A percentile compares a stretch with the other conserved stretches of the same genome.
Conservation (phyloP, 2,797 vertebrate genomes). For the Eulemur coronatus region DNA sequence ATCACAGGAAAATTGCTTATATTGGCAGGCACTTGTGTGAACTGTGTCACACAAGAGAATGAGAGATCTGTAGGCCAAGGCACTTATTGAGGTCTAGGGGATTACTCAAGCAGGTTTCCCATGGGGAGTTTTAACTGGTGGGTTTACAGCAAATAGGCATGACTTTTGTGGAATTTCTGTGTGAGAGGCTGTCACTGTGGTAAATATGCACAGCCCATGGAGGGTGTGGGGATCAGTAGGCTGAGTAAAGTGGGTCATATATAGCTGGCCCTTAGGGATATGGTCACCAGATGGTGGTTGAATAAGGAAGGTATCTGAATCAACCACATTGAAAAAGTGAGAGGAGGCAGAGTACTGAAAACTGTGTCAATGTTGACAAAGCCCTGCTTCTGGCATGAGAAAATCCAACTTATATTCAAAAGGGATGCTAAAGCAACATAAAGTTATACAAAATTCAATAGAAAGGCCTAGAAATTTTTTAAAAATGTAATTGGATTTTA, state of each 20-base stretch:
- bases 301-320: not conserved
- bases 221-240: rapidly evolving
- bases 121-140: not conserved
- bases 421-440: not conserved
- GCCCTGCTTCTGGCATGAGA: no score
- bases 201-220: not conserved
- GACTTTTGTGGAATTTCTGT: not conserved
- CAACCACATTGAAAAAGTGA: not conserved
- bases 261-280: not conserved
- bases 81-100: rapidly evolving
- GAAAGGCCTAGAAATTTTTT: not conserved
- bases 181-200: not conserved
- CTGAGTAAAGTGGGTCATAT: not conserved
- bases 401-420: not conserved
- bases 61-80: not conserved
- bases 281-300: not conserved
- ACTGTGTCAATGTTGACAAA: not conserved
- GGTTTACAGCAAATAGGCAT: not conserved
- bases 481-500: not conserved
- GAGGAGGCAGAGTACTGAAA: not conserved
- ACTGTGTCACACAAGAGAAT: not conserved
- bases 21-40: not conserved
- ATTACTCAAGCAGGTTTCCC: not conserved
- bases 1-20: not conserved
- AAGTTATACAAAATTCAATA: not conserved